Conservation (phyloP, 1,140 invertebrate species). For the Mizuhopecten yessoensis region DNA sequence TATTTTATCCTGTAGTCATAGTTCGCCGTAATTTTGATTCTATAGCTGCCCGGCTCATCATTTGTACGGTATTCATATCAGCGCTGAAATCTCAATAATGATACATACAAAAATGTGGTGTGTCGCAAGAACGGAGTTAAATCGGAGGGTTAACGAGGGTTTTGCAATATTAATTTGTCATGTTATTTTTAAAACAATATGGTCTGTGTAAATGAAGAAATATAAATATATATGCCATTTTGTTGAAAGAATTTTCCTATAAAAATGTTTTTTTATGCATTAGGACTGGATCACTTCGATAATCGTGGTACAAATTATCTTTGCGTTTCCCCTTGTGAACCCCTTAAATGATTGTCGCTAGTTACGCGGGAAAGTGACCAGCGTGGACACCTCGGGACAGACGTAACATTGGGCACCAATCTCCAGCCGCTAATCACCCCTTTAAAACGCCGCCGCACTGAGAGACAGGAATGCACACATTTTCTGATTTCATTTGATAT, state of each 20-base stretch:
- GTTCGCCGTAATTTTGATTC: background rate
- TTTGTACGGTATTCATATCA: slow-evolving; percentile 19
- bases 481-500: slow-evolving; percentile 40
- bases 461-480: slow-evolving; percentile 32
- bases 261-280: too few relatives aligned
- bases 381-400: slow-evolving; percentile 19
- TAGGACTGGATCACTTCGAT: too few relatives aligned
- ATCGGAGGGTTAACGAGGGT: background rate
- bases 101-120: background rate
- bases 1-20: background rate
- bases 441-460: background rate
- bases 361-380: background rate
- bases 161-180: background rate
- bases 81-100: background rate
- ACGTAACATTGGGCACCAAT: background rate
- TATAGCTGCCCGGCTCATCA: background rate
- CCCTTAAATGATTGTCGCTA: slow-evolving; percentile 9
- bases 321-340: background rate
- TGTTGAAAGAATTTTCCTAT: too few relatives aligned
- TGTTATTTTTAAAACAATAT: background rate
- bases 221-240: too few relatives aligned
- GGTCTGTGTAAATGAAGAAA: too few relatives aligned
- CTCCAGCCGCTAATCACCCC: background rate
- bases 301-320: background rate
- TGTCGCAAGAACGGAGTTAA: background rate